phyloP scores from a whole-genome alignment of 2,113 vertebrate species.

The Sinocyclocheilus anshuiensis region DNA sequence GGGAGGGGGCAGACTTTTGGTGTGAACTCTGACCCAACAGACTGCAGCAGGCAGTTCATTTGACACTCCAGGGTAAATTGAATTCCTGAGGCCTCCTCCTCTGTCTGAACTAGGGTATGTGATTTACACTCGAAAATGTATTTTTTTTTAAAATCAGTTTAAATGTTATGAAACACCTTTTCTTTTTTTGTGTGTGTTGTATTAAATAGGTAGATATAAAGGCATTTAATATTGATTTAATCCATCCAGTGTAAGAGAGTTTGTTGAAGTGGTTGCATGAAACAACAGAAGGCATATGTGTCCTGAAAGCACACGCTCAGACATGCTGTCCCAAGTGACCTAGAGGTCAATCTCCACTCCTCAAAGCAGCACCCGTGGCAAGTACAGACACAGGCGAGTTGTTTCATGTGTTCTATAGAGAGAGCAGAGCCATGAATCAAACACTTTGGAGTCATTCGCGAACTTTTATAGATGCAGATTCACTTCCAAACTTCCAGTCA shows the following conservation, averaged over 20 bases:
- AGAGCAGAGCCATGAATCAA: not conserved
- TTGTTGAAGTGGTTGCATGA: not conserved
- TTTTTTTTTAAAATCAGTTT: no score
- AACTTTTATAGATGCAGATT: not conserved
- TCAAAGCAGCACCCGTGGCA: not conserved
- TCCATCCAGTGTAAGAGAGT: not conserved
- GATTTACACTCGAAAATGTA: not conserved
- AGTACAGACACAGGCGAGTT: not conserved
- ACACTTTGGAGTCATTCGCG: not conserved
- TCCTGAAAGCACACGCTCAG: constrained; percentile 27
- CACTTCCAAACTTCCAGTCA: not conserved
- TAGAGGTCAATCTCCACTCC: not conserved
- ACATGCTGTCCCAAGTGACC: constrained; percentile 26
- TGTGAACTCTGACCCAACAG: constrained; percentile 46
- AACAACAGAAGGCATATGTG: constrained; percentile 3
- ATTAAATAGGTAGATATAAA: not conserved
- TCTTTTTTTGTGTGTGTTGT: not conserved
- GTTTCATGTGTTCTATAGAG: not conserved
- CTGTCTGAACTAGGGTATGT: not conserved
- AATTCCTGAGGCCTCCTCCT: constrained; percentile 40
- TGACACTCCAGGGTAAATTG: constrained; percentile 33
- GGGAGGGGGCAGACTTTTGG: constrained; percentile 31
- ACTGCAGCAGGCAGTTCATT: constrained; percentile 26
- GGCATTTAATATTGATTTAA: not conserved
- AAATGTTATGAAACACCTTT: not conserved